Conservation (phyloP, 1,140 invertebrate species). For the Alviniconcha marisindica region DNA sequence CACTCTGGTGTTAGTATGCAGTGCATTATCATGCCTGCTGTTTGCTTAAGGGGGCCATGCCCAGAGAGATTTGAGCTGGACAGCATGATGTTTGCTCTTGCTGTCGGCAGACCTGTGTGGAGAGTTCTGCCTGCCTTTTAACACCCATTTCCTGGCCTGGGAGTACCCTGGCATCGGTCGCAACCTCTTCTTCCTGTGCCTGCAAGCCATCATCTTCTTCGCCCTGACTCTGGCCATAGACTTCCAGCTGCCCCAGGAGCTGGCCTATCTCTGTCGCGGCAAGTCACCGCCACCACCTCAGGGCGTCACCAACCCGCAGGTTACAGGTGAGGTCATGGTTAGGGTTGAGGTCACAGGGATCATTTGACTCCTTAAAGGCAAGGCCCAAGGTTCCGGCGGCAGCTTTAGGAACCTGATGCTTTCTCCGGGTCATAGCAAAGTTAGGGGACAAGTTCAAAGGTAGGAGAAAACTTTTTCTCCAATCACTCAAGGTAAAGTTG, state of each 20-base stretch:
- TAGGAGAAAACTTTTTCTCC: no score
- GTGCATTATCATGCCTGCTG: neutral
- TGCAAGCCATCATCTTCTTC: constrained; percentile 79
- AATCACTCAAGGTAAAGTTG: no score
- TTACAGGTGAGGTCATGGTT: neutral
- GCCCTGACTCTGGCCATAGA: constrained; percentile 66
- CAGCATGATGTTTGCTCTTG: no score
- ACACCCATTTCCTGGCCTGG: constrained; percentile 77
- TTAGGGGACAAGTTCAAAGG: no score
- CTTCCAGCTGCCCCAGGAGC: constrained; percentile 32
- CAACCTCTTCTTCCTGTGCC: constrained; percentile 77
- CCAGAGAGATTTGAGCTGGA: neutral
- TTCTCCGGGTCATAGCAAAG: no score
- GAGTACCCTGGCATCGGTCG: constrained; percentile 79
- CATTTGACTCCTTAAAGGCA: no score
- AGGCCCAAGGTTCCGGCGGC: no score
- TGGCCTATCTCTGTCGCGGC: constrained; percentile 16
- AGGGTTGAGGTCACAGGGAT: no score
- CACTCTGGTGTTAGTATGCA: neutral
- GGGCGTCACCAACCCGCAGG: neutral
- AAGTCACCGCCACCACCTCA: neutral
- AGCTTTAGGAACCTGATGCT: no score
- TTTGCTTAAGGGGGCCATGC: neutral
- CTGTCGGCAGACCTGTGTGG: constrained; percentile 58
- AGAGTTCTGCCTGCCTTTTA: constrained; percentile 55